These are phyloP conservation scores for Microhierax caerulescens DNA, from an alignment of 2,797 vertebrate species.

Conservation along the genomic window DNA sequence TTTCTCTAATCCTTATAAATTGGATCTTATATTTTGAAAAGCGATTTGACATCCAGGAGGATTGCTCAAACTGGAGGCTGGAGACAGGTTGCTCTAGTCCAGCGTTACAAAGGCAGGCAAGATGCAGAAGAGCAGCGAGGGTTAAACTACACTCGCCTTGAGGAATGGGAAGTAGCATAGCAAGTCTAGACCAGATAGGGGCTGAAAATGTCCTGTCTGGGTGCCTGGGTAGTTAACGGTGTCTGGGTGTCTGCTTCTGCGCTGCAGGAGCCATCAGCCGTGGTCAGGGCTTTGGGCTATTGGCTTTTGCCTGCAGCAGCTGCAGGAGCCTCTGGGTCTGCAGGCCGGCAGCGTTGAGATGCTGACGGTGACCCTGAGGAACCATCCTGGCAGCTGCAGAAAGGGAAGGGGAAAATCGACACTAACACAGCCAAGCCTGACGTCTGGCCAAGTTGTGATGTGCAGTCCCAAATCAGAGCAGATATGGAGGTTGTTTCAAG, in stretches of 20 bases:
- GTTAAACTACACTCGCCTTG: neutral
- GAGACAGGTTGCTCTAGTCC: neutral
- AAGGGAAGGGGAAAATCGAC: neutral
- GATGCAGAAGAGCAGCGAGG: neutral
- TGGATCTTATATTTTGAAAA: neutral
- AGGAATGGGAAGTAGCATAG: neutral
- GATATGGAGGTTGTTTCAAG: neutral
- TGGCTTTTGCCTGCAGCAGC: neutral
- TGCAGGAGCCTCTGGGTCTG: neutral
- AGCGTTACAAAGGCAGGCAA: neutral
- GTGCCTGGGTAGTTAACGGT: neutral
- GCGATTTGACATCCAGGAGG: neutral
- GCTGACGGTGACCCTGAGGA: neutral
- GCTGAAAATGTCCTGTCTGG: neutral
- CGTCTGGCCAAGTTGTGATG: neutral
- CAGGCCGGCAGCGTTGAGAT: neutral
- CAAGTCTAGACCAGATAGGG: neutral
- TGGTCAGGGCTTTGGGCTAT: neutral
- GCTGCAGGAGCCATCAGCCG: neutral
- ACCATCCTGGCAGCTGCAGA: neutral
- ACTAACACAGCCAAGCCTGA: neutral
- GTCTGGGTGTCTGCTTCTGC: neutral
- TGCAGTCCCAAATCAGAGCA: neutral
- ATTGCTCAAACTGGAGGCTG: neutral
- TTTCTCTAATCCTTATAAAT: neutral